A percentile compares a stretch with the other conserved stretches of the same genome.
phyloP scores from a whole-genome alignment of 2,888 invertebrate species.

The Taphrorychus bicolor region DNA sequence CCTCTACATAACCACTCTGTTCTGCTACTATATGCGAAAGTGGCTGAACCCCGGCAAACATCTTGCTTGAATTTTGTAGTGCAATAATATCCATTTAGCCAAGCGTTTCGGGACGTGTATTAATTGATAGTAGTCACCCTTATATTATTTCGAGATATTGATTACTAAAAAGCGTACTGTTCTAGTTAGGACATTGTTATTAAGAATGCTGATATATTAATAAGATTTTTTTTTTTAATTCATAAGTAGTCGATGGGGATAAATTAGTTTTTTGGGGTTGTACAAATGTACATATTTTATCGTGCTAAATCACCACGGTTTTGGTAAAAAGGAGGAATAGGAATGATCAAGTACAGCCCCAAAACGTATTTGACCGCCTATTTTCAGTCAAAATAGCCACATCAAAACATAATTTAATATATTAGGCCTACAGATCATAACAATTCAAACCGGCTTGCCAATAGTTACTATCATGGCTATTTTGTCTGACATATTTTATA shows the following conservation, averaged over 20 bases:
- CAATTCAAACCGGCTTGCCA: too few species aligned
- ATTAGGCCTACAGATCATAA: too few species aligned
- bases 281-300: constrained; percentile 23
- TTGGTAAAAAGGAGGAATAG: too few species aligned
- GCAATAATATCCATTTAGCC: background rate
- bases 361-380: constrained; percentile 15
- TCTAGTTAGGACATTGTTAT: background rate
- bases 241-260: background rate
- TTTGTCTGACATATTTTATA: constrained; percentile 11
- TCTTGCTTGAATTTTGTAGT: constrained; percentile 63
- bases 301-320: too few species aligned
- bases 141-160: background rate
- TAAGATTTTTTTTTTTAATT: background rate
- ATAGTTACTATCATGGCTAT: too few species aligned
- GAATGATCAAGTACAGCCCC: constrained; percentile 15
- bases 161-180: background rate
- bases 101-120: background rate
- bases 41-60: constrained; percentile 88
- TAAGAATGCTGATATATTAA: background rate
- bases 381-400: background rate
- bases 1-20: constrained; percentile 88
- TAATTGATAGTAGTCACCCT: background rate
- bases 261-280: constrained; percentile 20
- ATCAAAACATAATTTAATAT: too few species aligned
- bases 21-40: constrained; percentile 93